Evolutionary conservation across 2,113 vertebrate species (phyloP).

Genomic region (Acanthisitta chloris): DNA sequence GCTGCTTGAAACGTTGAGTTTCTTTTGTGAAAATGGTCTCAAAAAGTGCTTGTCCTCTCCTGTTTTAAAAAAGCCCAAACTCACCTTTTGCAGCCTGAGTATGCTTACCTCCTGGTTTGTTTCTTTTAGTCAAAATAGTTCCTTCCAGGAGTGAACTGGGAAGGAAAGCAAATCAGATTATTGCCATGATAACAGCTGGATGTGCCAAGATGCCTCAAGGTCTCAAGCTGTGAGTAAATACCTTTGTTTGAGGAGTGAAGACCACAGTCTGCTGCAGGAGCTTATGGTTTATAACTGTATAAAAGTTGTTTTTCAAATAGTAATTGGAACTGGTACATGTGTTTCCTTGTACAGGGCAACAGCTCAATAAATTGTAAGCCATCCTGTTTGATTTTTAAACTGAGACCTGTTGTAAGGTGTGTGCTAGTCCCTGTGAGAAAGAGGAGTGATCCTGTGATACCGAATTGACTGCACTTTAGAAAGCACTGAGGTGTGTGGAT

Average conservation of each 20-base stretch:
- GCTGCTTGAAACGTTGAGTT: not conserved
- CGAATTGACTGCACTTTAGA: not conserved
- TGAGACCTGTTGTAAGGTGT: not conserved
- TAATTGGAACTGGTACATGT: not conserved
- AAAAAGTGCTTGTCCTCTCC: not conserved
- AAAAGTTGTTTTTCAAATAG: not conserved
- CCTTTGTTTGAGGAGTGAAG: constrained; percentile 29
- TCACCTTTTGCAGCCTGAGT: not conserved
- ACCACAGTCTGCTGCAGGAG: not conserved
- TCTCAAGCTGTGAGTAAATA: constrained; percentile 52
- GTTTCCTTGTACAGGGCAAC: not conserved
- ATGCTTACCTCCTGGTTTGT: not conserved
- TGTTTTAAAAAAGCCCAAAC: not conserved
- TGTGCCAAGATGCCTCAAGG: constrained; percentile 57
- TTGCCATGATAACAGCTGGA: constrained; percentile 24
- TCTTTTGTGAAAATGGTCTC: not conserved
- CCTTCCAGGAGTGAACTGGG: constrained; percentile 52
- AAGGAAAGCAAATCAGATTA: constrained; percentile 54
- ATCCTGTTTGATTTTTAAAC: not conserved
- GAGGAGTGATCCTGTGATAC: not conserved
- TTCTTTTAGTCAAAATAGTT: constrained; percentile 1
- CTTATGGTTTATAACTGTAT: not conserved
- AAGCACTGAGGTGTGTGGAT: not conserved
- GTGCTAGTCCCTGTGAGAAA: not conserved
- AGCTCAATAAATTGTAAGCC: not conserved